Evolutionary conservation across 2,113 vertebrate genomes (phyloP), one percentile per base, ranked within the genome.

Genomic region (Miniopterus natalensis): DNA sequence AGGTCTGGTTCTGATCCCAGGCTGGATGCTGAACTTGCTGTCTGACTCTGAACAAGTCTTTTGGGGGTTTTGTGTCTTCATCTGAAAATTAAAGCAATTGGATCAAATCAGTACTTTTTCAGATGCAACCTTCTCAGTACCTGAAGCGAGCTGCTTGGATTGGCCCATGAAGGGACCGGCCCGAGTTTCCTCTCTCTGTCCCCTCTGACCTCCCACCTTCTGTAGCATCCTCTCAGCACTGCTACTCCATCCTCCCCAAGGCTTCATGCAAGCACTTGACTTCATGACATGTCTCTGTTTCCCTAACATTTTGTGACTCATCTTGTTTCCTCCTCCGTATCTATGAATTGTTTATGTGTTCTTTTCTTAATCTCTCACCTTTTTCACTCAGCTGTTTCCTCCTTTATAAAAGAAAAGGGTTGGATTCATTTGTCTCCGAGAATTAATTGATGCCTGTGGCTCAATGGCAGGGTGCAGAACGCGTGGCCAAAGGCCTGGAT

Each of bases 291-390:
- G 42, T 73, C 1, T 89, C 49, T 25, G n/a, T 92, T 75, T 47
- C 9, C 18, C 29, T 89, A 65, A 49, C 25, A 79, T 88, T 78
- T n/a, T 68, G 49, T 85, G 90, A 63, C 31, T 4, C 25, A 79
- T 88, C 71, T n/a, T 68, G 49, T 85, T 92, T 71, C 31, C 4
- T 96, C 13, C 15, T 83, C 31, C 83, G 8, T 65, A 81, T 73
- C 21, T 71, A 71, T 45, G 21, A 11, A 17, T 21, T 61, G 25
- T 63, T 36, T 36, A 36, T 36, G 36, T 36, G 36, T 36, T 36
- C 2, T 36, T 36, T 36, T 36, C 36, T 36, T 59, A 59, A 25
- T 25, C 57, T 23, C 21, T 59, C 21, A 23, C 57, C 25, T 59
- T 59, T 59, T 59, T 59, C 25, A 59, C 18, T 8, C 57, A 59